These are phyloP conservation scores for Druon quercuslanigerum DNA, from an alignment of 1,140 invertebrate species.

Conservation along the genomic window DNA sequence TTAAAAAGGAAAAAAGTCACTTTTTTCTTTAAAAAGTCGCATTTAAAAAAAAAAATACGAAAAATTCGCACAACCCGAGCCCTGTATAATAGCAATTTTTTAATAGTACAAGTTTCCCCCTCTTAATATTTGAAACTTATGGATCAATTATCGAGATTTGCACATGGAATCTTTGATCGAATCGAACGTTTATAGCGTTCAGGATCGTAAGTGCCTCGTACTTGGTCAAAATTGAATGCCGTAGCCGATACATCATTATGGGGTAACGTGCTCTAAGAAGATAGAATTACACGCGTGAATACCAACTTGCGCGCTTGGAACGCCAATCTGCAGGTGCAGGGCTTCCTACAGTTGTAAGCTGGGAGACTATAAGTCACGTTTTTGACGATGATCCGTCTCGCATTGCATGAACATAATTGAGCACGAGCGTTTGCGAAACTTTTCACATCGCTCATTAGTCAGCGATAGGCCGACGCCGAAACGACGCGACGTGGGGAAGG, in stretches of 20 bases:
- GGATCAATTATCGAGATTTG: too few relatives aligned
- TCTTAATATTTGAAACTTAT: too few relatives aligned
- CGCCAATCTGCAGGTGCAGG: neutral
- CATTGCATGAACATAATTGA: conserved; percentile 19
- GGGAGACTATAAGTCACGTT: conserved; percentile 19
- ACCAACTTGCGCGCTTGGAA: neutral
- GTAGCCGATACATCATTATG: neutral
- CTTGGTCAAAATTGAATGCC: neutral
- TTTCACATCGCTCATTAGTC: conserved; percentile 30
- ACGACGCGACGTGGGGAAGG: neutral
- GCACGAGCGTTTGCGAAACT: conserved; percentile 14
- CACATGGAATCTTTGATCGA: too few relatives aligned
- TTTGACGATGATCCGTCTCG: conserved; percentile 10
- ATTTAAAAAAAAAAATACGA: too few relatives aligned
- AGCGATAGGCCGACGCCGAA: conserved; percentile 1
- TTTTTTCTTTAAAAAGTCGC: too few relatives aligned
- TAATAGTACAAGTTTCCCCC: too few relatives aligned
- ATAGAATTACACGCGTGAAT: conserved; percentile 20
- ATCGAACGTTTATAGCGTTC: too few relatives aligned
- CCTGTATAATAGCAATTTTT: too few relatives aligned
- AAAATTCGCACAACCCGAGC: too few relatives aligned
- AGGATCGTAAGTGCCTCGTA: too few relatives aligned
- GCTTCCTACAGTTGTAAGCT: neutral
- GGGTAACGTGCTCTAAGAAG: neutral
- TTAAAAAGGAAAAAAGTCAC: too few relatives aligned